Percentiles rank a stretch among this genome's conserved stretches.
Conservation (phyloP, 2,113 vertebrate species). For the Halcyon malimbica region DNA sequence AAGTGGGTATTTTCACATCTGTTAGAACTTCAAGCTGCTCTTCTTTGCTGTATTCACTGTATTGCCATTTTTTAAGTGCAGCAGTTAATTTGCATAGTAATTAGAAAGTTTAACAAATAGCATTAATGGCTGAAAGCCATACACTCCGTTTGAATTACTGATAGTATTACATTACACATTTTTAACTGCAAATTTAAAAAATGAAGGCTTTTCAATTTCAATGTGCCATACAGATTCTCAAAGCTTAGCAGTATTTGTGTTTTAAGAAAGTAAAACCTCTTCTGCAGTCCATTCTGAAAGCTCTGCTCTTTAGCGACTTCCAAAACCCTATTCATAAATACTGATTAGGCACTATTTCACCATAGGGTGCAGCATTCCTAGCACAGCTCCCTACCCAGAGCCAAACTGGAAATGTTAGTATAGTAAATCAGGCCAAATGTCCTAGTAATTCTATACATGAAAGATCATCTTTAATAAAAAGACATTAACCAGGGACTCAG, state of each 20-base stretch:
- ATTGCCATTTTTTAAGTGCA: conserved; percentile 55
- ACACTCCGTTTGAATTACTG: conserved; percentile 71
- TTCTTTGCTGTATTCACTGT: conserved; percentile 37
- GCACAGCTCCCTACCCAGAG: conserved; percentile 37
- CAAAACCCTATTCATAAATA: conserved; percentile 79
- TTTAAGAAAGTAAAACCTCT: conserved; percentile 63
- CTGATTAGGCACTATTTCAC: conserved; percentile 74
- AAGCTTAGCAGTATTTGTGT: conserved; percentile 64
- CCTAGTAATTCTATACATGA: conserved; percentile 35
- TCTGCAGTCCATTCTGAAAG: not conserved
- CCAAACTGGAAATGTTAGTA: conserved; percentile 67
- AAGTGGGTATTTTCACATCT: conserved; percentile 8
- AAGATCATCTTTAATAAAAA: conserved; percentile 74
- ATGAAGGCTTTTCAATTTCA: conserved; percentile 50
- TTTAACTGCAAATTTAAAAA: conserved; percentile 65
- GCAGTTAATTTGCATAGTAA: conserved; percentile 77
- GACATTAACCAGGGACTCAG: conserved; percentile 47
- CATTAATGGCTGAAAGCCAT: conserved; percentile 67
- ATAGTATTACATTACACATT: conserved; percentile 64
- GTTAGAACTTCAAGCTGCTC: conserved; percentile 61
- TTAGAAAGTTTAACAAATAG: conserved; percentile 77
- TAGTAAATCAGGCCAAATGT: conserved; percentile 70
- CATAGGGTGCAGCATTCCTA: conserved; percentile 15
- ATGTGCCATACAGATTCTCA: conserved; percentile 25
- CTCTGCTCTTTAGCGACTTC: conserved; percentile 69